phyloP scores from a whole-genome alignment of 2,888 invertebrate species.

The Tanytarsus gracilentus region DNA sequence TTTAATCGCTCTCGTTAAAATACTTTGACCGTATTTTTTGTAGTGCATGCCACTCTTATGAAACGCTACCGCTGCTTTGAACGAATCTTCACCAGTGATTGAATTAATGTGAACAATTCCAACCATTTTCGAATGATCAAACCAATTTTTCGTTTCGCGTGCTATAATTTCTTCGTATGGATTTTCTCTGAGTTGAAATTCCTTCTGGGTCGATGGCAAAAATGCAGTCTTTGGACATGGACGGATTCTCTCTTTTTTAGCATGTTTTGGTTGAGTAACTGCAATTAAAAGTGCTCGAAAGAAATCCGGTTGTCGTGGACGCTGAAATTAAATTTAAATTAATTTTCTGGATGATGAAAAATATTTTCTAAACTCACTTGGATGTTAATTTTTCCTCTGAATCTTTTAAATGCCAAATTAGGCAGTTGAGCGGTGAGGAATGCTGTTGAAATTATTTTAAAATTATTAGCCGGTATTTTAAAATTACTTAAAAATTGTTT shows the following conservation, averaged over 20 bases:
- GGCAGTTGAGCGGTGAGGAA: conserved; percentile 43
- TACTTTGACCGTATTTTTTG: conserved; percentile 55
- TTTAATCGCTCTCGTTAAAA: conserved; percentile 56
- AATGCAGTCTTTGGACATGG: conserved; percentile 46
- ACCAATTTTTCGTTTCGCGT: conserved; percentile 59
- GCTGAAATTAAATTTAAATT: conserved; percentile 41
- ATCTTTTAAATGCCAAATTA: conserved; percentile 53
- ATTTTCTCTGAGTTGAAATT: conserved; percentile 53
- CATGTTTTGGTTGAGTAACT: conserved; percentile 55
- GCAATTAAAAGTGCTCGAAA: conserved; percentile 56
- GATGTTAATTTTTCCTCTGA: conserved; percentile 67
- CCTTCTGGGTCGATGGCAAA: conserved; percentile 35
- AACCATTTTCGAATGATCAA: conserved; percentile 61
- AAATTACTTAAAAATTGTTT: neutral
- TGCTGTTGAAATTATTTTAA: conserved; percentile 41
- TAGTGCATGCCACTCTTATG: conserved; percentile 60
- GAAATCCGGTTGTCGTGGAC: conserved; percentile 61
- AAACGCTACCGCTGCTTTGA: conserved; percentile 53
- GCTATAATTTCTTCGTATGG: conserved; percentile 66
- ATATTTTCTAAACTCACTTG: neutral
- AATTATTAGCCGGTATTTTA: conserved; percentile 11
- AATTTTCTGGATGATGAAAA: neutral
- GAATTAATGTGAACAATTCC: conserved; percentile 65
- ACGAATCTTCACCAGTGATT: conserved; percentile 55
- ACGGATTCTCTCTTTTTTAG: conserved; percentile 45